phyloP scores from a whole-genome alignment of 2,888 invertebrate genomes.

The Bimastos eiseni region DNA sequence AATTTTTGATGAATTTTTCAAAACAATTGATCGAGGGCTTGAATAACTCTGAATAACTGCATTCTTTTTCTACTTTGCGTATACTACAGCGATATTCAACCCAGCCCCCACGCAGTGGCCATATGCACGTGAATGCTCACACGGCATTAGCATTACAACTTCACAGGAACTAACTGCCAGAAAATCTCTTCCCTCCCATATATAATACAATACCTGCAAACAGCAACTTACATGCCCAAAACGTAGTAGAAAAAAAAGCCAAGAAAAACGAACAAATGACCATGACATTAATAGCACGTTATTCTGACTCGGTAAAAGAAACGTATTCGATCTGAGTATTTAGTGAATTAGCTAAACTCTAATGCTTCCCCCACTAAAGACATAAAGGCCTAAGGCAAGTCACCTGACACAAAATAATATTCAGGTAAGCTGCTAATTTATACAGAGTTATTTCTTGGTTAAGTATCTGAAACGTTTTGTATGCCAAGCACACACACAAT shows the following conservation, averaged over 20 bases:
- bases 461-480: not conserved
- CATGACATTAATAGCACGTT: not conserved
- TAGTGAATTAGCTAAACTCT: not conserved
- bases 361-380: not conserved
- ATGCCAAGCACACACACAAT: not conserved
- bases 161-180: too few species aligned
- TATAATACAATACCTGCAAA: too few species aligned
- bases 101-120: not conserved
- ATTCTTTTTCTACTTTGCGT: not conserved
- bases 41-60: conserved; percentile 5
- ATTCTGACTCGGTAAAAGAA: not conserved
- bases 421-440: not conserved
- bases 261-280: not conserved
- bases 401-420: not conserved
- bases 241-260: not conserved
- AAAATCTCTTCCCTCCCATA: too few species aligned
- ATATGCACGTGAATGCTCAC: too few species aligned
- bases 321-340: not conserved
- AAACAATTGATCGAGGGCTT: not conserved
- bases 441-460: not conserved
- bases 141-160: too few species aligned
- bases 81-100: not conserved
- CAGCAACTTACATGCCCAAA: not conserved
- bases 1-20: not conserved
- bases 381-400: not conserved